phyloP scores from a whole-genome alignment of 2,888 invertebrate genomes.

The Eilema caniola region DNA sequence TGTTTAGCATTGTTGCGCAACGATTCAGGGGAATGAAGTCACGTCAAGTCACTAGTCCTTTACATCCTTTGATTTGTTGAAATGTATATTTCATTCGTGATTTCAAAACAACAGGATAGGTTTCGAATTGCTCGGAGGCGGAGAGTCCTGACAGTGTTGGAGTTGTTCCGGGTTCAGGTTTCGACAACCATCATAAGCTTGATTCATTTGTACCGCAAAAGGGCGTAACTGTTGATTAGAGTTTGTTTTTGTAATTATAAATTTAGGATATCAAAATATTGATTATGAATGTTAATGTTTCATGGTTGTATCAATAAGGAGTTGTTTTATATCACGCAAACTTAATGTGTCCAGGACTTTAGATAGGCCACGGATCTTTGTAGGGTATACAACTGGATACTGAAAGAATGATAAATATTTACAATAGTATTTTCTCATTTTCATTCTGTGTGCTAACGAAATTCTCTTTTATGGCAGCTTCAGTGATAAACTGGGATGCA shows the following conservation, averaged over 20 bases:
- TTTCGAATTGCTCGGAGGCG: slow-evolving; percentile 4
- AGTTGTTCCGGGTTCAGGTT: background rate
- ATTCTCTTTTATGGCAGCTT: no score
- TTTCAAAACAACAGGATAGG: slow-evolving; percentile 4
- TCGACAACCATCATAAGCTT: background rate
- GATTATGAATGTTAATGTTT: no score
- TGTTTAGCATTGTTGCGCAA: background rate
- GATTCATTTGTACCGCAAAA: slow-evolving; percentile 1
- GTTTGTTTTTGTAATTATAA: slow-evolving; percentile 1
- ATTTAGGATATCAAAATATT: background rate
- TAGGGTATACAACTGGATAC: no score
- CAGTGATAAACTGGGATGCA: no score
- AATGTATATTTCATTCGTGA: background rate
- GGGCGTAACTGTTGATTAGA: slow-evolving; percentile 1
- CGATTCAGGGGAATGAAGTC: background rate
- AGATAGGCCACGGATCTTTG: no score
- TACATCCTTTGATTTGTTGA: background rate
- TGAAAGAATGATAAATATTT: no score
- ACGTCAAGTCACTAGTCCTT: background rate
- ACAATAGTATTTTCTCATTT: no score
- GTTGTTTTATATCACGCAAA: no score
- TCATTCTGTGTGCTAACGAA: no score
- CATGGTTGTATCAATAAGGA: no score
- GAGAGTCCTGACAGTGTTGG: slow-evolving; percentile 1
- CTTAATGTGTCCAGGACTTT: no score